phyloP scores from a whole-genome alignment of 2,797 vertebrate genomes.

The Scolopax bukidnonensis region DNA sequence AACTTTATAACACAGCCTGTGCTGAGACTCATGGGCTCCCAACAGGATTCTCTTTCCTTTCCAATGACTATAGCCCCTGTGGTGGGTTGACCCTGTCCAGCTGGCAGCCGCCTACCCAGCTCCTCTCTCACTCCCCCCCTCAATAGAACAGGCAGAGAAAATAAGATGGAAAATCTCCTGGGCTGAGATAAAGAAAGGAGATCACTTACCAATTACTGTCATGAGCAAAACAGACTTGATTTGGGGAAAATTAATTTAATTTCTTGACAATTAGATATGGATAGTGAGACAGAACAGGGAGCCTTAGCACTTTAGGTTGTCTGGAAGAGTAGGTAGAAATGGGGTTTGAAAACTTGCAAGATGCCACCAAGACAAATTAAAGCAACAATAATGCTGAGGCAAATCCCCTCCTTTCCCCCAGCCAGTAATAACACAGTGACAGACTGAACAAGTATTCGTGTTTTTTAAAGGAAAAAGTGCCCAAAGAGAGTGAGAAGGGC shows the following conservation, averaged over 20 bases:
- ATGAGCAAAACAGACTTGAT: neutral
- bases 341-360: neutral
- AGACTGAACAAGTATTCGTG: fast-evolving
- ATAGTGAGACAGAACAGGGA: neutral
- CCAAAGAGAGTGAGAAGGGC: neutral
- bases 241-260: neutral
- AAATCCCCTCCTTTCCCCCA: fast-evolving
- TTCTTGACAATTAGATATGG: neutral
- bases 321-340: neutral
- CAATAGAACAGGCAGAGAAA: neutral
- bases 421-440: neutral
- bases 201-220: neutral
- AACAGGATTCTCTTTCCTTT: neutral
- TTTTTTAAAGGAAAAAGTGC: neutral
- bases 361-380: neutral
- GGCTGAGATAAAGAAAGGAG: neutral
- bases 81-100: neutral
- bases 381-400: neutral
- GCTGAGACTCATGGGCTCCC: neutral
- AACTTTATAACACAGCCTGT: fast-evolving
- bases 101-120: neutral
- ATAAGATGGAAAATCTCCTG: neutral
- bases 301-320: neutral
- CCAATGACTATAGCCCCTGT: fast-evolving
- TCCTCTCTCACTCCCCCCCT: fast-evolving